Base-by-base conservation (phyloP, 2,888 invertebrate genomes). In the Mechanitis mazaeus region DNA sequence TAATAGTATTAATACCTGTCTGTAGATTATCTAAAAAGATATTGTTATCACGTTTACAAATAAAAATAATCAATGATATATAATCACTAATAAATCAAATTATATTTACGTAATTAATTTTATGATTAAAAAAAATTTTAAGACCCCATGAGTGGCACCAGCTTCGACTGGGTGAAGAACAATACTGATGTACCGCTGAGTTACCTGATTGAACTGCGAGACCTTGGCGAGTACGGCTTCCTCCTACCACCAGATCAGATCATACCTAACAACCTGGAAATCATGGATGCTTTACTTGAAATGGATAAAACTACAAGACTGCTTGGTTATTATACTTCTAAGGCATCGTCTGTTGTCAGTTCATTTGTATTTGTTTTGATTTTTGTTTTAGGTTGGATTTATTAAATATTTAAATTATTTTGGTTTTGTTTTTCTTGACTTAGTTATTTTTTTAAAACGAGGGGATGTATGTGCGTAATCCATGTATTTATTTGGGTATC, bases 151-250 rank as follows among this genome's bases (percentile, higher is more conserved):
- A 89, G 87, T n/a, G 91, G 91, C 1, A 77, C 85, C 33, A 81
- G 82, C 58, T 80, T 83, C 57, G 92, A 92, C 69, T 92, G 91
- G 87, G 92, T 87, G 0, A 87, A 91, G 69, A 91, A 85, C 0
- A 76, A 69, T 0, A 81, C 83, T 1, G 78, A 86, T 1, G 81
- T 91, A 1, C 89, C 90, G 12, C 85, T 91, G 56, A 78, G 90
- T 1, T 90, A 88, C 69, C 86, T 91, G 0, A 83, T 91, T 46
- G 92, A 92, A 72, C 76, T 92, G 3, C 75, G 91, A 54, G 92
- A 92, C 68, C 75, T 75, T 0, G 91, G 91, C 1, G 68, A 72
- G 12, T 84, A 84, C 64, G 92, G 92, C 0, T 92, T 92, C 75
- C 68, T 91, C 2, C 74, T 92, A 7, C 91, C 91, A 0, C 70